Conservation (phyloP, 92 coral and sea anemone genomes). For the Hydrozoanthus gracilis region DNA sequence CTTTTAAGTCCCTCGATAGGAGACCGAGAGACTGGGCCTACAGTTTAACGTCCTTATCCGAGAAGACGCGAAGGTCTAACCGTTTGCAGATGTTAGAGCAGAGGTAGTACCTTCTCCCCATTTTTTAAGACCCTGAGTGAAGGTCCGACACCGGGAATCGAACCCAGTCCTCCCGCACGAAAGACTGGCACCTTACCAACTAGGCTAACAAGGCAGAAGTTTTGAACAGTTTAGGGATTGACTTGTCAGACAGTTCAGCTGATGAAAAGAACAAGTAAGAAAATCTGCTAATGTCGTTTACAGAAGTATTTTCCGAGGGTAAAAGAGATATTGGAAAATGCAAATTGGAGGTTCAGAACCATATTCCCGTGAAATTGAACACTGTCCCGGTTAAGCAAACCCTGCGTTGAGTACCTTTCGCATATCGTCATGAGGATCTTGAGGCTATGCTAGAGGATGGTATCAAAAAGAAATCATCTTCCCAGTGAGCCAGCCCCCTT, state of each 20-base stretch:
- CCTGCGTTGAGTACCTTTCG: conserved; percentile 21
- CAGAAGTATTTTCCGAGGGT: conserved; percentile 52
- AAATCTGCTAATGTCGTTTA: conserved; percentile 50
- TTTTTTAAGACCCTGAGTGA: too few relatives aligned
- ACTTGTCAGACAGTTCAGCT: conserved; percentile 49
- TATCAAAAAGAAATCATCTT: conserved; percentile 57
- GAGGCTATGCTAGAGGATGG: conserved; percentile 62
- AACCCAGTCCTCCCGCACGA: too few relatives aligned
- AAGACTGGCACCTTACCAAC: too few relatives aligned
- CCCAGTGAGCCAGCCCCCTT: conserved; percentile 60
- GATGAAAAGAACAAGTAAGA: conserved; percentile 39
- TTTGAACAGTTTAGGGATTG: conserved; percentile 30
- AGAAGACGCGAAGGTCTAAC: too few relatives aligned
- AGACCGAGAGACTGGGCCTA: too few relatives aligned
- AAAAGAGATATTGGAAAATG: conserved; percentile 54
- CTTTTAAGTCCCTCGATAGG: too few relatives aligned
- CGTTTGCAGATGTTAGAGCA: too few relatives aligned
- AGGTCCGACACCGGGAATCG: too few relatives aligned
- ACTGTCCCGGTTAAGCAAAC: conserved; percentile 39
- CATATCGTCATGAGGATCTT: conserved; percentile 62
- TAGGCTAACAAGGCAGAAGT: conserved; percentile 53
- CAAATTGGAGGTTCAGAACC: conserved; percentile 55
- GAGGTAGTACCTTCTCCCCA: too few relatives aligned
- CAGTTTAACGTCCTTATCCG: too few relatives aligned
- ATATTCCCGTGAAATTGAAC: conserved; percentile 53